Percentiles rank a stretch among this genome's conserved stretches.
Evolutionary conservation across 1,140 invertebrate species (phyloP).

Genomic region (Drosophila nikananu): DNA sequence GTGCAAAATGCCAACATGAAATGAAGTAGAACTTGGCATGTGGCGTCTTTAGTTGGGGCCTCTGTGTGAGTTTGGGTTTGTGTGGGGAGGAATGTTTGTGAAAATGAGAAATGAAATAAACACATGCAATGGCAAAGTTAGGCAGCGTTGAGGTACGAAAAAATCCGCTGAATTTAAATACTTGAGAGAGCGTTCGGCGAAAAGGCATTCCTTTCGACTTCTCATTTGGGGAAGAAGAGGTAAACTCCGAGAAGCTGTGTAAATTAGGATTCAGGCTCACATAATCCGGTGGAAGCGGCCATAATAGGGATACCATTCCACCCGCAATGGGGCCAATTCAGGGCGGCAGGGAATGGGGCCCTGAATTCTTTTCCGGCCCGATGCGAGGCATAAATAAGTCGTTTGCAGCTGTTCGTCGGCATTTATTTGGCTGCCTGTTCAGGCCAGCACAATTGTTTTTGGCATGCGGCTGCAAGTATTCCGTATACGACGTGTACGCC

Average conservation of each 20-base stretch:
- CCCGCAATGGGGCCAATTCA: slow-evolving; percentile 14
- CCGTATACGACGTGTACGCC: slow-evolving; percentile 33
- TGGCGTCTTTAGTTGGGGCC: slow-evolving; percentile 22
- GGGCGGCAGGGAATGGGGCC: neutral
- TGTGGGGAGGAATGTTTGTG: slow-evolving; percentile 30
- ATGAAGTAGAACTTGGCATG: slow-evolving; percentile 66
- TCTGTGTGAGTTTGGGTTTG: neutral
- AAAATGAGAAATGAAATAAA: slow-evolving; percentile 73
- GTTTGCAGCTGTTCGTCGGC: slow-evolving; percentile 75
- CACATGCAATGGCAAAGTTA: slow-evolving; percentile 59
- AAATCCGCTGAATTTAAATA: slow-evolving; percentile 50
- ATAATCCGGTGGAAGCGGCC: slow-evolving; percentile 24
- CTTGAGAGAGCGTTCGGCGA: slow-evolving; percentile 13
- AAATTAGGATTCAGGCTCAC: slow-evolving; percentile 43
- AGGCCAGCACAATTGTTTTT: slow-evolving; percentile 63
- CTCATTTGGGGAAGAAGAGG: slow-evolving; percentile 36
- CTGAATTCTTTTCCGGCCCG: slow-evolving; percentile 9
- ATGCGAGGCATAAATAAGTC: slow-evolving; percentile 73
- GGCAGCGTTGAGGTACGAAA: slow-evolving; percentile 25
- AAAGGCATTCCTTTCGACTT: slow-evolving; percentile 20
- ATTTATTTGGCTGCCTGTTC: slow-evolving; percentile 64
- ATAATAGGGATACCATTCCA: slow-evolving; percentile 54
- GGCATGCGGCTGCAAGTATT: slow-evolving; percentile 38
- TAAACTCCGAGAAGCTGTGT: slow-evolving; percentile 35
- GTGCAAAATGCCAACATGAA: slow-evolving; percentile 71